These are phyloP conservation scores for Rattus rattus DNA, from an alignment of 2,113 vertebrate species.

Conservation along the genomic window DNA sequence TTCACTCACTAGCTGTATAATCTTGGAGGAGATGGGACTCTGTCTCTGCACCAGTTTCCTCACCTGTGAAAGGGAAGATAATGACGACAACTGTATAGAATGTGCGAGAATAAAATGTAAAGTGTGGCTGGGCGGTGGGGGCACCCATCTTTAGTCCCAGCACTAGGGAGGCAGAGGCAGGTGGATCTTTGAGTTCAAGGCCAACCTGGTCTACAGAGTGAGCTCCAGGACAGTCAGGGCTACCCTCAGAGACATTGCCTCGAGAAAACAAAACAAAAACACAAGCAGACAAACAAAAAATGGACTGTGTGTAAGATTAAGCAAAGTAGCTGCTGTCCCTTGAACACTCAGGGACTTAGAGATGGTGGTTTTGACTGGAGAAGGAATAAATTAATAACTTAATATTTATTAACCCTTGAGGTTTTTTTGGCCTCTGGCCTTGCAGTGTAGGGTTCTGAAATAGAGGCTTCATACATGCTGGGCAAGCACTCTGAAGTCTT, in stretches of 20 bases:
- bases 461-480: neutral
- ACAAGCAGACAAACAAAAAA: neutral
- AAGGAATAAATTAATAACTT: constrained; percentile 19
- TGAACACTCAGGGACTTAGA: neutral
- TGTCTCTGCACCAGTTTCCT: neutral
- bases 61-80: constrained; percentile 23
- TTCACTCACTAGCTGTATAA: neutral
- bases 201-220: neutral
- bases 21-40: neutral
- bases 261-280: neutral
- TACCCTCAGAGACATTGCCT: neutral
- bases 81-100: neutral
- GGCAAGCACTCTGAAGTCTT: neutral
- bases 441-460: neutral
- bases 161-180: neutral
- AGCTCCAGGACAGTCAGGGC: neutral
- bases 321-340: neutral
- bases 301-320: neutral
- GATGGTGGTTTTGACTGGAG: constrained; percentile 11
- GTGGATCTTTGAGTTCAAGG: neutral
- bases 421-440: neutral
- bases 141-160: neutral
- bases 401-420: neutral
- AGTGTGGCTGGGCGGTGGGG: neutral
- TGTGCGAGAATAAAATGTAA: neutral